A percentile compares a stretch with the other conserved stretches of the same genome.
phyloP scores from a whole-genome alignment of 2,888 invertebrate genomes.

The Nematopogon swammerdamellus region DNA sequence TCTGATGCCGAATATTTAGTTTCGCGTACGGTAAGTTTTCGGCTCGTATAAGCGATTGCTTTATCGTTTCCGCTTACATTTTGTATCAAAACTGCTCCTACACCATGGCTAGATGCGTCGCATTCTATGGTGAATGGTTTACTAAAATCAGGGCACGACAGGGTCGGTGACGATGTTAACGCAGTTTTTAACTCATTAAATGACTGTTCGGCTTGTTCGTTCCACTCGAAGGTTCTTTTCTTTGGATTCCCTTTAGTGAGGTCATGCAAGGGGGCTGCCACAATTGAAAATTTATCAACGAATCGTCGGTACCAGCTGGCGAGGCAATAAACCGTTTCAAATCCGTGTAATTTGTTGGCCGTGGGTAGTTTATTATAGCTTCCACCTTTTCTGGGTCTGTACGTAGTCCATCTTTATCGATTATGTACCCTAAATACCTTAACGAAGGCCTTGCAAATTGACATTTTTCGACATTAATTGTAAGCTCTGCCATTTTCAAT shows the following conservation, averaged over 20 bases:
- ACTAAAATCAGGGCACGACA: neutral
- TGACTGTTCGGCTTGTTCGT: neutral
- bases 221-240: constrained; percentile 5
- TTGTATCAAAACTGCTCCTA: neutral
- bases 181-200: neutral
- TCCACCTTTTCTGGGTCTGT: constrained; percentile 3
- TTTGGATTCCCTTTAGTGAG: constrained; percentile 15
- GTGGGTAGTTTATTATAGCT: constrained; percentile 2
- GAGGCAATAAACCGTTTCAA: constrained; percentile 5
- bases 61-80: too few relatives aligned
- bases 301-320: constrained; percentile 8
- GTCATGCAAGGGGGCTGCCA: constrained; percentile 12
- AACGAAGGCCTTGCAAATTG: constrained; percentile 7
- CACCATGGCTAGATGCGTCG: neutral
- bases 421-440: constrained; percentile 9
- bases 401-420: constrained; percentile 3
- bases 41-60: too few relatives aligned
- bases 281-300: constrained; percentile 7
- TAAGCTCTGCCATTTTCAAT: constrained; percentile 8
- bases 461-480: constrained; percentile 11
- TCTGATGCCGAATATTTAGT: constrained; percentile 12
- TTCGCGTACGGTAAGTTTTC: neutral
- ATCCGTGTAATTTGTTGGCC: constrained; percentile 4
- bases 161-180: neutral
- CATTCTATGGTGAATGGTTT: neutral